These are phyloP conservation scores for Martes martes DNA, from an alignment of 2,113 vertebrate species.

Conservation along the genomic window DNA sequence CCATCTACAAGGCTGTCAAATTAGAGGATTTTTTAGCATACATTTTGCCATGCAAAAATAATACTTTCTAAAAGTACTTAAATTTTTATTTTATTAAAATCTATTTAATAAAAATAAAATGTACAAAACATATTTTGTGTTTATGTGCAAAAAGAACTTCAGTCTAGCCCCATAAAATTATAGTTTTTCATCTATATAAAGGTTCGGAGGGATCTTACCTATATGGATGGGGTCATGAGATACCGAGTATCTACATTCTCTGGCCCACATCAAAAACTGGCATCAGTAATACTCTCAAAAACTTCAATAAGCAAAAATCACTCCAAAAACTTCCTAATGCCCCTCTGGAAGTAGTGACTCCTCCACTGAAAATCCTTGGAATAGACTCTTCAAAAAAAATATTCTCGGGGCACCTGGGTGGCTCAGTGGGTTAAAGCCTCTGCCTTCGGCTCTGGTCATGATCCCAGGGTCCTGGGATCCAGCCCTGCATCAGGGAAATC, in stretches of 20 bases:
- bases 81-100: not conserved
- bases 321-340: not conserved
- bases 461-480: no score
- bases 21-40: not conserved
- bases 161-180: not conserved
- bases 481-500: no score
- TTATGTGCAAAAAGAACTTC: not conserved
- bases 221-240: not conserved
- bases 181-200: not conserved
- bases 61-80: not conserved
- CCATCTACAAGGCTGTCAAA: not conserved
- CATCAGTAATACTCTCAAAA: not conserved
- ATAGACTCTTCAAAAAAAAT: not conserved
- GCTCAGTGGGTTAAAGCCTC: no score
- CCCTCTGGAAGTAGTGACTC: not conserved
- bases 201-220: not conserved
- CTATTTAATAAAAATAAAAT: conserved; percentile 3
- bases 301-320: not conserved
- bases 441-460: no score
- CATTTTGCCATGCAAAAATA: not conserved
- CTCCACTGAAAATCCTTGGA: not conserved
- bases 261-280: not conserved
- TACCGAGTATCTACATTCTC: not conserved
- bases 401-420: no score
- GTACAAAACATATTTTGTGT: not conserved